A percentile compares a stretch with the other conserved stretches of the same genome.
Conservation (phyloP, 2,888 invertebrate species). For the Cheilosia variabilis region DNA sequence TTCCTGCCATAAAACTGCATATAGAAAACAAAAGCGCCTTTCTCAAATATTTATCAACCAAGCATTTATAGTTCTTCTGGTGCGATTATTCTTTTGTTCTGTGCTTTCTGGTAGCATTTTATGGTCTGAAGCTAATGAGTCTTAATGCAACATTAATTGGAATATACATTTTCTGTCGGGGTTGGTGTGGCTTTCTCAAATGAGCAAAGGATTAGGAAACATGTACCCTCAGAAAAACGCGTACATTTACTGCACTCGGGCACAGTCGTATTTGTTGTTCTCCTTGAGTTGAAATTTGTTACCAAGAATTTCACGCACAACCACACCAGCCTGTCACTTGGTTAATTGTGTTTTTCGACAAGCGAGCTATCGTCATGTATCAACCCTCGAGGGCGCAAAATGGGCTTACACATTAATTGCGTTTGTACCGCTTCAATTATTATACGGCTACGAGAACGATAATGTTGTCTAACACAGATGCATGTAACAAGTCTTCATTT, state of each 20-base stretch:
- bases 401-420: constrained; percentile 52
- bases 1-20: constrained; percentile 49
- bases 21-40: not conserved
- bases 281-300: not conserved
- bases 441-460: constrained; percentile 56
- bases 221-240: not conserved
- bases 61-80: constrained; percentile 7
- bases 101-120: constrained; percentile 29
- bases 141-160: constrained; percentile 72
- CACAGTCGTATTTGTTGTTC: constrained; percentile 10
- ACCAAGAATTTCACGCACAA: not conserved
- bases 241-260: constrained; percentile 20
- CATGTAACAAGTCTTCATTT: constrained; percentile 16
- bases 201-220: constrained; percentile 27
- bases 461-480: constrained; percentile 55
- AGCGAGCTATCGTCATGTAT: constrained; percentile 1
- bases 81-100: constrained; percentile 2
- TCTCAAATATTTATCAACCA: constrained; percentile 58
- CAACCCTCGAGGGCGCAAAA: not conserved
- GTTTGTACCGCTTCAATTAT: constrained; percentile 64
- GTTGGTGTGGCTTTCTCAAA: constrained; percentile 11
- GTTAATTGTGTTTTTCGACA: constrained; percentile 3
- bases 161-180: constrained; percentile 42
- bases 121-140: constrained; percentile 68
- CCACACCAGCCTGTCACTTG: not conserved